Conservation (phyloP, 2,113 vertebrate species). For the Athene cunicularia region DNA sequence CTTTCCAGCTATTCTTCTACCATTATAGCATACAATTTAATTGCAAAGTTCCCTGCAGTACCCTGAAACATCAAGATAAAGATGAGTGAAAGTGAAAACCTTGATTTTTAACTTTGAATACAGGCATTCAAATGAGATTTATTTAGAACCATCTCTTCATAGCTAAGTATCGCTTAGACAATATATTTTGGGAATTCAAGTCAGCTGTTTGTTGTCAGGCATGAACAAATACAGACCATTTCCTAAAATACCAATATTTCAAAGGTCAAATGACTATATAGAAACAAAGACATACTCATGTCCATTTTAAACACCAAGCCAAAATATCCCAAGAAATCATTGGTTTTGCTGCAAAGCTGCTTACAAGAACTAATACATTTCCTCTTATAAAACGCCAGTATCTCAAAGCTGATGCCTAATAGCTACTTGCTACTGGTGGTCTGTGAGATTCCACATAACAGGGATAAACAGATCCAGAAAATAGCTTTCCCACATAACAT, state of each 20-base stretch:
- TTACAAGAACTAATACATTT: background rate
- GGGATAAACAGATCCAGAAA: slow-evolving; percentile 28
- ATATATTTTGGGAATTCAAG: slow-evolving; percentile 18
- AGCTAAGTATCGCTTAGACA: background rate
- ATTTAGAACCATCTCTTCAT: background rate
- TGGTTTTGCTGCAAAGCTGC: background rate
- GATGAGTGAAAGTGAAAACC: background rate
- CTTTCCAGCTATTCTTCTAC: background rate
- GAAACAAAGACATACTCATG: background rate
- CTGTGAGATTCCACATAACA: background rate
- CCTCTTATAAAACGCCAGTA: background rate
- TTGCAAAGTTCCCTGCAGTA: background rate
- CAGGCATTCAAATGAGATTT: background rate
- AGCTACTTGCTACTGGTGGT: background rate
- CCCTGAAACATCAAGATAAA: background rate
- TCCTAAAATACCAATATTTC: slow-evolving; percentile 56
- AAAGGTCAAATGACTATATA: slow-evolving; percentile 21
- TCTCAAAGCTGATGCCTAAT: background rate
- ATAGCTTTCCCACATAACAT: slow-evolving; percentile 65
- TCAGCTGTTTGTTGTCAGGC: background rate
- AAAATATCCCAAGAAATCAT: background rate
- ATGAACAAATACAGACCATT: background rate
- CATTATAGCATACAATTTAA: background rate
- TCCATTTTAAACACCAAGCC: background rate
- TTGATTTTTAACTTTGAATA: background rate